phyloP scores from a whole-genome alignment of 2,888 invertebrate species.

The Notodonta dromedarius region DNA sequence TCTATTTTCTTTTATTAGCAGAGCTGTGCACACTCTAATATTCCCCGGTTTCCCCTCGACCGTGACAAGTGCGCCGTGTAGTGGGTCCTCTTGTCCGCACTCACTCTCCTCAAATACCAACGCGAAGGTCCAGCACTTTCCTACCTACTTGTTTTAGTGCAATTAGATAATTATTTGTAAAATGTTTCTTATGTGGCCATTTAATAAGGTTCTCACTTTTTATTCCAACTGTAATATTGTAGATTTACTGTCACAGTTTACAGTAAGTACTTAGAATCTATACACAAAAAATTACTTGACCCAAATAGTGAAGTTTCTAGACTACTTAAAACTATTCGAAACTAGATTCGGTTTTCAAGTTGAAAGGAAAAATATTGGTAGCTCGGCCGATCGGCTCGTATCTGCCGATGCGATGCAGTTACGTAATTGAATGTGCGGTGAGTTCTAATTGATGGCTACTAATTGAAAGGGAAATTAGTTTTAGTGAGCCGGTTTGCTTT shows the following conservation, averaged over 20 bases:
- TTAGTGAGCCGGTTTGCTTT: not conserved
- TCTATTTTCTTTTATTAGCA: not conserved
- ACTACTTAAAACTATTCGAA: not conserved
- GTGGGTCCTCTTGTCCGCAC: not conserved
- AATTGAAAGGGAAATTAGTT: conserved; percentile 1
- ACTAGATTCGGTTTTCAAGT: not conserved
- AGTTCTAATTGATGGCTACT: not conserved
- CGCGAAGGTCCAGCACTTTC: not conserved
- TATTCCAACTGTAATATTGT: too few relatives aligned
- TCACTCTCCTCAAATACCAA: not conserved
- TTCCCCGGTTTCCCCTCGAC: conserved; percentile 1
- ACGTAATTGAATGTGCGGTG: not conserved
- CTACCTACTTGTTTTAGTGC: not conserved
- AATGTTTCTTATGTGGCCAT: too few relatives aligned
- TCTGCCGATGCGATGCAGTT: conserved; percentile 1
- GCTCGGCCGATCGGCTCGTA: not conserved
- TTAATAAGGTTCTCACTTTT: too few relatives aligned
- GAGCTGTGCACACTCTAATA: not conserved
- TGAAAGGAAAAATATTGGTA: conserved; percentile 2
- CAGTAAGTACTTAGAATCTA: too few relatives aligned
- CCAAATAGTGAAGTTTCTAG: not conserved
- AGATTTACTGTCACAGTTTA: not conserved
- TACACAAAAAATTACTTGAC: not conserved
- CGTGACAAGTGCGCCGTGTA: not conserved
- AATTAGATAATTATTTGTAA: not conserved